phyloP scores from a whole-genome alignment of 2,113 vertebrate species.

The Numenius arquata region DNA sequence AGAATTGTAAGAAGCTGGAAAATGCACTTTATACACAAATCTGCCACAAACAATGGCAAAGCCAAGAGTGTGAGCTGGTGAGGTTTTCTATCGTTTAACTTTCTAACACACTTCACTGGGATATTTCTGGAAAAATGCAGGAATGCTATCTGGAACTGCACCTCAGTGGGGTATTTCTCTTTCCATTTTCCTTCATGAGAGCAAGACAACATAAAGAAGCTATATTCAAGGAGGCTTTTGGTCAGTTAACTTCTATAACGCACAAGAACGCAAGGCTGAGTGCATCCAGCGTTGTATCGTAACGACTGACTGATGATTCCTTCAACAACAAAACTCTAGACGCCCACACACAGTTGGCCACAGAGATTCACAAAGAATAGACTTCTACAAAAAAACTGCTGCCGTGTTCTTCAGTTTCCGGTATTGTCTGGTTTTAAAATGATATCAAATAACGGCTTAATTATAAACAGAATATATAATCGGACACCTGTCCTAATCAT shows the following conservation, averaged over 20 bases:
- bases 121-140: neutral
- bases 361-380: neutral
- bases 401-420: neutral
- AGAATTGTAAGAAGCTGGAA: neutral
- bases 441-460: neutral
- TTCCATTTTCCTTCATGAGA: neutral
- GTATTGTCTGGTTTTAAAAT: neutral
- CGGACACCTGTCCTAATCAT: neutral
- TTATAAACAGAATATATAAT: slow-evolving; percentile 7
- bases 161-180: neutral
- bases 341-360: neutral
- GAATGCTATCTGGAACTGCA: neutral
- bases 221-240: neutral
- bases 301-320: slow-evolving; percentile 1
- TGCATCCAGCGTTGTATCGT: neutral
- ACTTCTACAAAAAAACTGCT: neutral
- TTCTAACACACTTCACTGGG: neutral
- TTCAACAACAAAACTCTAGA: neutral
- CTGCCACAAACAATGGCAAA: neutral
- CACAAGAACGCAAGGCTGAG: neutral
- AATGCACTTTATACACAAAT: neutral
- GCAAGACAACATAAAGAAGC: neutral
- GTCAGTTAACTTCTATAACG: neutral
- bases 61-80: neutral
- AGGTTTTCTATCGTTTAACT: neutral